Evolutionary conservation across 2,113 vertebrate genomes (phyloP).

Genomic region (Tringa solitaria): DNA sequence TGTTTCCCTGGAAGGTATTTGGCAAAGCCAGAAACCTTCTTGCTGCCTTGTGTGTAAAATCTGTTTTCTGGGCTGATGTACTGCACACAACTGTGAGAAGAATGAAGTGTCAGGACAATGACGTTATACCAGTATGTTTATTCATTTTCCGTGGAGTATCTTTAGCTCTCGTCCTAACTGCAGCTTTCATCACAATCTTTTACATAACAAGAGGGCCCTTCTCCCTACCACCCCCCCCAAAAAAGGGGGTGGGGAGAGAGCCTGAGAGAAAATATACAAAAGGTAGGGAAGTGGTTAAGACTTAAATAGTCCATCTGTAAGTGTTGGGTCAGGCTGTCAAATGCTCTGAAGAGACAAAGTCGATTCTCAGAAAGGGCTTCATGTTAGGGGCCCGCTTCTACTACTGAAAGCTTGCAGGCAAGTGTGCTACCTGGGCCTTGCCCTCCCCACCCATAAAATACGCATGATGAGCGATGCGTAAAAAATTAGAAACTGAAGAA

Average conservation of each 20-base stretch:
- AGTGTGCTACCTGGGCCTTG: not conserved
- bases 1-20: not conserved
- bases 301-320: not conserved
- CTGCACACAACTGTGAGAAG: not conserved
- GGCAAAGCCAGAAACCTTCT: not conserved
- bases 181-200: not conserved
- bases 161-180: not conserved
- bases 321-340: not conserved
- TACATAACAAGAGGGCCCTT: not conserved
- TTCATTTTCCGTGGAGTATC: not conserved
- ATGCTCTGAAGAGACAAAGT: not conserved
- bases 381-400: not conserved
- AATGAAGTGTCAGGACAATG: not conserved
- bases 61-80: not conserved
- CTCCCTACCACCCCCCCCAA: not conserved
- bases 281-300: not conserved
- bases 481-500: not conserved
- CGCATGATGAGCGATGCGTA: fast-evolving
- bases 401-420: not conserved
- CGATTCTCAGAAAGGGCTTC: not conserved
- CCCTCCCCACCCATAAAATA: not conserved
- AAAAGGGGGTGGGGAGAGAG: not conserved
- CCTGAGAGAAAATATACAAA: not conserved
- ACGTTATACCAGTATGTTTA: not conserved
- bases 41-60: not conserved